Base-by-base conservation (phyloP, 1,140 invertebrate species). In the Drosophila serrata region DNA sequence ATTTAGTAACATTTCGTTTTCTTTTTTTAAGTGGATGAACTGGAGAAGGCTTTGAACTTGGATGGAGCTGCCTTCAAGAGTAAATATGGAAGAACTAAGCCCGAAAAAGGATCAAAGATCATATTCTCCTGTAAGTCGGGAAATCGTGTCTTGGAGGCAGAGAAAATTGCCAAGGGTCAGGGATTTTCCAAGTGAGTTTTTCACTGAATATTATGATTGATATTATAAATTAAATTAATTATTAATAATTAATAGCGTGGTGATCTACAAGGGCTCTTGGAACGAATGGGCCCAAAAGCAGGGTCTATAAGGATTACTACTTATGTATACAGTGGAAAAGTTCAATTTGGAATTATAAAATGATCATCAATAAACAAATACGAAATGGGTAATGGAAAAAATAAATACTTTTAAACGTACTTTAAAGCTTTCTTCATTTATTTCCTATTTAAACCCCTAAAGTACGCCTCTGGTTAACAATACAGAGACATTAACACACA, bases 251-350 rank as follows among this genome's bases (percentile, higher is more conserved):
- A 6, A 68, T 93, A 99, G 98, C 96, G 94, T 94, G 96, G 92
- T 96, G 95, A 94, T 97, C 95, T 93, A 98, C 97, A 81, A 97
- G 95, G 94, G 98, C 96, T 95, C 98, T 96, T 94, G 98, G 97
- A 93, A 96, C 95, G 79, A 97, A 94, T 93, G 98, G 94, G 93
- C 93, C 40, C 91, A 92, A 37, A 93, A 77, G 70, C 87, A 93
- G 49, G 72, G 70, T 22, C 70, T 79, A 6, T 46, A 42, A 33
- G 9, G 3, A 3, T 2, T 12, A 12, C 6, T 0, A 15, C 9
- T 13, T 4, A 40, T 12, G n/a, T n/a, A n/a, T 12, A 49, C 17
- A 15, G 13, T n/a, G 15, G 15, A 48, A 0, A 48, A 8, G 1
- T 24, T 46, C 22, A 24, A 57, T 48, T 72, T 49, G 2, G 40